Evolutionary conservation across 2,797 vertebrate genomes (phyloP).

Genomic region (Sebastolobus alascanus): DNA sequence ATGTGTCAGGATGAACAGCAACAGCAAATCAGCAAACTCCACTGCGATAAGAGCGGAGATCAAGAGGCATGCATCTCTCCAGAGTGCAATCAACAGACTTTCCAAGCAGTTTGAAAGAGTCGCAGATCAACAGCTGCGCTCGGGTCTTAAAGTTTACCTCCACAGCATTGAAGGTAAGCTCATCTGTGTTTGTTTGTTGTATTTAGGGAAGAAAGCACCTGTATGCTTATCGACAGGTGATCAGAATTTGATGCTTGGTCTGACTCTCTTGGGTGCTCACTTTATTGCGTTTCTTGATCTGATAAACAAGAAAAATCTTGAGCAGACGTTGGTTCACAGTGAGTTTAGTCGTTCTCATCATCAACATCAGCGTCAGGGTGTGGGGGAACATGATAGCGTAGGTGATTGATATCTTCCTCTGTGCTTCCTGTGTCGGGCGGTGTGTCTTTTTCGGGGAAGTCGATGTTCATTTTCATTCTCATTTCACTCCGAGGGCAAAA

Average conservation of each 20-base stretch:
- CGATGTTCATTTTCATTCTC: conserved; percentile 10
- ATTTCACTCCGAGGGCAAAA: background rate
- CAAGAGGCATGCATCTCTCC: conserved; percentile 86
- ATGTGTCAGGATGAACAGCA: conserved; percentile 82
- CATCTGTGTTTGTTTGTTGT: background rate
- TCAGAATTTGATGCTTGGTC: background rate
- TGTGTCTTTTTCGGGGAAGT: background rate
- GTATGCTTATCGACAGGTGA: background rate
- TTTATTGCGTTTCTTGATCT: background rate
- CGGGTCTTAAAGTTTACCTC: conserved; percentile 87
- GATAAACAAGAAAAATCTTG: background rate
- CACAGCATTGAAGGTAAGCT: conserved; percentile 88
- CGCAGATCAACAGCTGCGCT: conserved; percentile 84
- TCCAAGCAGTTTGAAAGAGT: conserved; percentile 88
- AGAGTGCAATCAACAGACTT: conserved; percentile 86
- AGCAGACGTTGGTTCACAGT: background rate
- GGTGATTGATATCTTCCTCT: conserved; percentile 55
- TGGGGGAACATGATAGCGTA: conserved; percentile 13
- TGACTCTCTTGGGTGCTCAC: background rate
- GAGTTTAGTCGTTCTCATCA: background rate
- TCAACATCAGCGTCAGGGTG: background rate
- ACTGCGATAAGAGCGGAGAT: conserved; percentile 90
- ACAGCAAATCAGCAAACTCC: conserved; percentile 79
- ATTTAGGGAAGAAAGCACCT: background rate
- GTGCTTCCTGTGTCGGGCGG: conserved; percentile 62